Base-by-base conservation (phyloP, 2,113 vertebrate species). In the Bambusicola thoracicus region DNA sequence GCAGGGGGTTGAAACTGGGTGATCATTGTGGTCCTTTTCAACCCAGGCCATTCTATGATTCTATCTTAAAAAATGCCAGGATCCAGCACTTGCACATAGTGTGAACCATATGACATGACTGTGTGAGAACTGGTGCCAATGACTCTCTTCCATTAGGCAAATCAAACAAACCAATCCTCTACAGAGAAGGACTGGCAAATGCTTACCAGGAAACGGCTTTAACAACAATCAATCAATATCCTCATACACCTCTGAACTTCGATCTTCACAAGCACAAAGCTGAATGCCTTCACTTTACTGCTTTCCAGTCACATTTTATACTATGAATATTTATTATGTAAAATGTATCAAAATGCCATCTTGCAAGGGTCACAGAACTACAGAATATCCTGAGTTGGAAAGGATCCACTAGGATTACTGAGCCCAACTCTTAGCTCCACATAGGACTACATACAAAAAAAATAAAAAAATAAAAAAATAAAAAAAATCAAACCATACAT, bases 71-170 rank as follows among this genome's bases (percentile, higher is more conserved):
- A 85, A 89, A 82, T 15, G 15, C 15, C 11, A 49, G 24, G 5
- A 21, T 11, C 43, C 80, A 19, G 14, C 24, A 10, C 24, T 72
- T 62, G 21, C 13, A 53, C 7, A 30, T 18, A 4, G 40, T 0
- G 0, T 16, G n/a, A 91, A 58, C 11, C 19, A 53, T 0, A 0
- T 43, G 32, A 79, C 3, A 8, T 11, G 9, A 62, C 25, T 41
- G 24, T n/a, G 41, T 38, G 41, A 75, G 68, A 75, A 58, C 25
- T 15, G 34, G 2, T 29, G 9, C 22, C 5, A 3, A 1, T 6
- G 2, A 1, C 19, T 27, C 43, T 41, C 40, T 56, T 30, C 24
- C 34, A 46, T n/a, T 24, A 77, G 67, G 40, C 21, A 89, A 38
- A 62, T 38, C 59, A 62, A 18, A 7, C 7, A 81, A 55, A 73